Base-by-base conservation (phyloP, 2,888 invertebrate genomes). In the Ormyrus labotus region DNA sequence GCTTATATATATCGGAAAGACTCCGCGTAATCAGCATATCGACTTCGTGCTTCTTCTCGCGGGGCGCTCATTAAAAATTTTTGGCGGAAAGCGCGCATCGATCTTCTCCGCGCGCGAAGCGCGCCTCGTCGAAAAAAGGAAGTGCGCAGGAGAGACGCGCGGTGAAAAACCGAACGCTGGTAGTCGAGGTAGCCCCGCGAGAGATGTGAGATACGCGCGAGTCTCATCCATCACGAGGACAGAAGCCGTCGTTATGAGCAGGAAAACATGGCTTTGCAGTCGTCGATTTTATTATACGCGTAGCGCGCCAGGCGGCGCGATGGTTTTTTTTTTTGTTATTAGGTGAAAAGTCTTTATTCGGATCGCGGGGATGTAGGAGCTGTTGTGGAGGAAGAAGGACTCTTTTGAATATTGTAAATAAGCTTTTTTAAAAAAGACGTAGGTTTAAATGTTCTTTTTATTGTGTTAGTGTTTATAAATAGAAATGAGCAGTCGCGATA, bases 221-320 rank as follows among this genome's bases (percentile, higher is more conserved):
- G 84, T 86, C 83, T 81, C 88, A 88, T 88, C 88, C 86, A 88
- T 88, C 88, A 88, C 84, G 82, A 83, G 57, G 84, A 84, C 84
- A 84, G 82, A 84, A 85, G 84, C 85, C 85, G 85, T 86, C 86
- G 84, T 86, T 86, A 83, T 75, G 83, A 78, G 82, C 73, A 65
- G 72, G 77, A 82, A 55, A 63, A 70, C 34, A 57, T 88, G 84
- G 34, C 34, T 86, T 85, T 83, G 85, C 86, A 84, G 83, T 84
- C 84, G 84, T 83, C 78, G 77, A 70, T 70, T 48, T 34, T 4
- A 8, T n/a, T 10, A 11, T 50, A 11, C 63, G 48, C 51, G 63
- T 45, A 48, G 51, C 63, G 11, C 51, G n/a, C 58, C 48, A 57
- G 53, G 50, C 48, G 13, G 48, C 50, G 13, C n/a, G 13, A 4